A percentile compares a stretch with the other conserved stretches of the same genome.
Evolutionary conservation across 2,797 vertebrate genomes (phyloP).

Genomic region (Diglossa cyanea): DNA sequence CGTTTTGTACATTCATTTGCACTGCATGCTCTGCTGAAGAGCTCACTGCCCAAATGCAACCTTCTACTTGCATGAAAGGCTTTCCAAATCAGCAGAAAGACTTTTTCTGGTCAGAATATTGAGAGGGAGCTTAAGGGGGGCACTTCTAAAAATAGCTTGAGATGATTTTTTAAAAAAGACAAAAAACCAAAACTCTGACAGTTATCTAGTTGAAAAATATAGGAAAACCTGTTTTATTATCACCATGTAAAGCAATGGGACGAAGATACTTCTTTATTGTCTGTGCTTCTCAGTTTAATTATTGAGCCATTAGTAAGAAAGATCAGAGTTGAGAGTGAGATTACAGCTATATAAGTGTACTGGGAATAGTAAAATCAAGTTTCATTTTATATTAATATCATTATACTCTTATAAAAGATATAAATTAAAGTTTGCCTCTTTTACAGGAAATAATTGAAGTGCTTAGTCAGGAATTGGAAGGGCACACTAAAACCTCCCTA

Average conservation of each 20-base stretch:
- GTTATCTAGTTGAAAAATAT: neutral
- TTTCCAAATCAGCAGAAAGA: neutral
- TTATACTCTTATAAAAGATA: slow-evolving; percentile 3
- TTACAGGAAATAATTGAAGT: slow-evolving; percentile 25
- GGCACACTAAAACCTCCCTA: neutral
- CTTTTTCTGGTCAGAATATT: neutral
- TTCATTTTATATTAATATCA: slow-evolving; percentile 21
- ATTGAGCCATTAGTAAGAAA: slow-evolving; percentile 3
- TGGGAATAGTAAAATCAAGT: slow-evolving; percentile 35
- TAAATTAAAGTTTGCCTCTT: slow-evolving; percentile 1
- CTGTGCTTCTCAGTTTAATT: slow-evolving; percentile 2
- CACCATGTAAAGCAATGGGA: neutral
- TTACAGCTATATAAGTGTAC: neutral
- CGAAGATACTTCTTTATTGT: neutral
- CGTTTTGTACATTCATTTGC: neutral
- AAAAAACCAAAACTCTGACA: neutral
- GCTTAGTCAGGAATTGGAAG: slow-evolving; percentile 20
- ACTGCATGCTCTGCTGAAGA: neutral
- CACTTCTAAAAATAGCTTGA: neutral
- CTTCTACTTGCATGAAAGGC: neutral
- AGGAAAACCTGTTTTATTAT: neutral
- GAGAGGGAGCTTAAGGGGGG: neutral
- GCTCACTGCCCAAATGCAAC: neutral
- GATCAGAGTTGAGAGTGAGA: neutral
- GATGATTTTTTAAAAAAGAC: neutral